These are phyloP conservation scores for Acleris literana DNA, from an alignment of 2,888 invertebrate genomes.

Conservation along the genomic window DNA sequence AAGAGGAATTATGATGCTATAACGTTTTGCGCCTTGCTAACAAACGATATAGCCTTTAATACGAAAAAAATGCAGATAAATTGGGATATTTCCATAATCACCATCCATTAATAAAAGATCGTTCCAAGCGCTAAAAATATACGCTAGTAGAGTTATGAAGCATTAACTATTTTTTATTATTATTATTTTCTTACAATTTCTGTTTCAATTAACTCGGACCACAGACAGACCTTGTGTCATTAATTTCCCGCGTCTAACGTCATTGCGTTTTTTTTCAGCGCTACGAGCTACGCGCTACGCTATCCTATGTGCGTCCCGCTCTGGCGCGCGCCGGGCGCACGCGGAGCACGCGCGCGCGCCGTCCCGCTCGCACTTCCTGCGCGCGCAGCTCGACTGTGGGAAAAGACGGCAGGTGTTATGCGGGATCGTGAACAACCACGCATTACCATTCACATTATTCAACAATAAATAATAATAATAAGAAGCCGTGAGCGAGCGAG, in stretches of 20 bases:
- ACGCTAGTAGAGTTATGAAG: conserved; percentile 32
- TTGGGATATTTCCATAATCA: conserved; percentile 44
- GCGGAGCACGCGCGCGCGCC: conserved; percentile 49
- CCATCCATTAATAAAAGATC: conserved; percentile 39
- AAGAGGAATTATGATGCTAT: conserved; percentile 25
- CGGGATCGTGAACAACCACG: conserved; percentile 84
- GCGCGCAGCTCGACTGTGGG: conserved; percentile 81
- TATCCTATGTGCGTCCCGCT: conserved; percentile 57
- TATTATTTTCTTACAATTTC: conserved; percentile 42
- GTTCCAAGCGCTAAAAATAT: conserved; percentile 45
- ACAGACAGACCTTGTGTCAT: conserved; percentile 47
- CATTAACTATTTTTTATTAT: conserved; percentile 20
- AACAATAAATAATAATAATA: conserved; percentile 84
- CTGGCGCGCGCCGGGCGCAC: conserved; percentile 63
- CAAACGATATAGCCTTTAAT: conserved; percentile 7
- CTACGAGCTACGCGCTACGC: conserved; percentile 57
- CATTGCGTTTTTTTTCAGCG: conserved; percentile 47
- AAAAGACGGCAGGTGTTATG: conserved; percentile 85
- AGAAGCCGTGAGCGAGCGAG: conserved; percentile 82
- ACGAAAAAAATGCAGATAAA: conserved; percentile 35
- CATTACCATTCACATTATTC: conserved; percentile 84
- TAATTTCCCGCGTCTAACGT: conserved; percentile 48
- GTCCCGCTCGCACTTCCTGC: conserved; percentile 76
- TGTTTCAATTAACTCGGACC: conserved; percentile 51
- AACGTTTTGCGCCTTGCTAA: conserved; percentile 22